A percentile compares a stretch with the other conserved stretches of the same genome.
These are phyloP conservation scores for Saturnia pavonia DNA, from an alignment of 2,888 invertebrate genomes.

Conservation along the genomic window DNA sequence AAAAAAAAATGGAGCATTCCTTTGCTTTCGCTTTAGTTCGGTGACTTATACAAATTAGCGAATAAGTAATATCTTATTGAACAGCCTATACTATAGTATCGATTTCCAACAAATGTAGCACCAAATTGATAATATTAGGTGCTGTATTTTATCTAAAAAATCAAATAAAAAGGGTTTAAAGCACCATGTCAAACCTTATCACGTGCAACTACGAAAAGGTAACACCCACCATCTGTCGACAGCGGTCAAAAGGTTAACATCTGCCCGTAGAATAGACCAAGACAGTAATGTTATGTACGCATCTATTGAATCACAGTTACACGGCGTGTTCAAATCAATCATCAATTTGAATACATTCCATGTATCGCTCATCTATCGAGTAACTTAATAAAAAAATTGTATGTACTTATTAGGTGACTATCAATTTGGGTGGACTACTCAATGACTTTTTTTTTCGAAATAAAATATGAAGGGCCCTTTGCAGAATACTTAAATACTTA, in stretches of 20 bases:
- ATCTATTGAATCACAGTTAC: conserved; percentile 76
- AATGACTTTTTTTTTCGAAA: background rate
- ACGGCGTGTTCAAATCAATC: conserved; percentile 76
- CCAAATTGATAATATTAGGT: background rate
- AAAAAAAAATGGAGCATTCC: background rate
- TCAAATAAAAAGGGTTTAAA: conserved; percentile 3
- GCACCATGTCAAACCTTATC: conserved; percentile 26
- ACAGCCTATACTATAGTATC: too few species aligned
- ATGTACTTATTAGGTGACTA: conserved; percentile 24
- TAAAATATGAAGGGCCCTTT: background rate
- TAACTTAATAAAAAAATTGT: conserved; percentile 55
- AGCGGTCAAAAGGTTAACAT: conserved; percentile 65
- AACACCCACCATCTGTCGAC: conserved; percentile 60
- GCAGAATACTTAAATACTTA: too few species aligned
- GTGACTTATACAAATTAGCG: background rate
- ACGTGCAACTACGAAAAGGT: conserved; percentile 18
- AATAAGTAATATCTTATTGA: too few species aligned
- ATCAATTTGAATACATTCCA: conserved; percentile 79
- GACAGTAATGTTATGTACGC: conserved; percentile 79
- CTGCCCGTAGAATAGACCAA: conserved; percentile 50
- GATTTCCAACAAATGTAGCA: too few species aligned
- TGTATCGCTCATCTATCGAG: conserved; percentile 48
- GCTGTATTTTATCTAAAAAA: background rate
- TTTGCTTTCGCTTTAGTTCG: too few species aligned
- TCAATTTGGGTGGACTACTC: background rate